A percentile compares a stretch with the other conserved stretches of the same genome.
These are phyloP conservation scores for Monopis laevigella DNA, from an alignment of 2,888 invertebrate species.

Conservation along the genomic window DNA sequence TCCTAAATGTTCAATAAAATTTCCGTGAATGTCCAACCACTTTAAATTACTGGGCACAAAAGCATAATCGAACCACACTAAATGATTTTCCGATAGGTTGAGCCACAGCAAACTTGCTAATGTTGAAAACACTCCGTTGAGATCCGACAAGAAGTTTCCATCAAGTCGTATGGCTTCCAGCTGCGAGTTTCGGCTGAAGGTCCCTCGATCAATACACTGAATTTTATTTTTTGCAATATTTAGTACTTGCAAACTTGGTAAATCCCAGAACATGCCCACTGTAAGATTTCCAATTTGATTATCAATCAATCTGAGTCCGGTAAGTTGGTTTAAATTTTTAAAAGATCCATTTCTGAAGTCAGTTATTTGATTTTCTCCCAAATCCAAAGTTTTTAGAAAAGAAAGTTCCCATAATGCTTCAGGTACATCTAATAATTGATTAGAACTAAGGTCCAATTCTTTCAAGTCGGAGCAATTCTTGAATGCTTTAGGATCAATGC, in stretches of 20 bases:
- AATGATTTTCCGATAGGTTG: conserved; percentile 89
- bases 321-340: conserved; percentile 85
- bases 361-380: conserved; percentile 91
- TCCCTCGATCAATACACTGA: conserved; percentile 83
- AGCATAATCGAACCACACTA: conserved; percentile 94
- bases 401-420: conserved; percentile 83
- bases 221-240: conserved; percentile 92
- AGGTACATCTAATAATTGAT: conserved; percentile 83
- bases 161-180: conserved; percentile 89
- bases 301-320: conserved; percentile 87
- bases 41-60: conserved; percentile 89
- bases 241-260: conserved; percentile 84
- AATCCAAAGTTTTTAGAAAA: conserved; percentile 86
- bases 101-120: conserved; percentile 86
- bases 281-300: conserved; percentile 89
- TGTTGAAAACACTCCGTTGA: conserved; percentile 89
- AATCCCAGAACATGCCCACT: conserved; percentile 86
- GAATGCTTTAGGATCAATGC: conserved; percentile 82
- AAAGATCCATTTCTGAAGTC: conserved; percentile 86
- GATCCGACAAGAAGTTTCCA: conserved; percentile 87
- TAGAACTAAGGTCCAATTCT: conserved; percentile 89
- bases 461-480: conserved; percentile 89
- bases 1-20: conserved; percentile 86
- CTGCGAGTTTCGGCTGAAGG: conserved; percentile 82
- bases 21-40: conserved; percentile 91